Base-by-base conservation (phyloP, 2,113 vertebrate genomes). In the Meleagris gallopavo region DNA sequence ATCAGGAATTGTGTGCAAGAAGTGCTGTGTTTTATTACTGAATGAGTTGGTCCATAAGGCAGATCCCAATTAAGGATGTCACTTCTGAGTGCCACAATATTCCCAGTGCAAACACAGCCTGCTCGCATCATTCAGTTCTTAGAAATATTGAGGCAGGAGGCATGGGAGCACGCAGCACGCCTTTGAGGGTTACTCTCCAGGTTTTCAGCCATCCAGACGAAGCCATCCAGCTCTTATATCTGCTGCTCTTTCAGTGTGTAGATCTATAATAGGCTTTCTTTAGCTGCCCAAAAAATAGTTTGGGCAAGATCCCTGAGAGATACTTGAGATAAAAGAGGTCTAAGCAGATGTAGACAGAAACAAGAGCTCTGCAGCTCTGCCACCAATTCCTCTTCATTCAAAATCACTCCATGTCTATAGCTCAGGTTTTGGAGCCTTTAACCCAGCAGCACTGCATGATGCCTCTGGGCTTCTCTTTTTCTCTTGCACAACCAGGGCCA, bases 271-370 rank as follows among this genome's bases (percentile, higher is more conserved):
- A 57, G 48, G 19, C 6, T 24, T 78, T 5, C 46, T 20, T 12
- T 19, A 10, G 10, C 5, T 43, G 14, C 27, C 41, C 7, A 8
- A 46, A 65, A 12, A n/a, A 21, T 13, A 60, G 1, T 6, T 19
- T 10, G 25, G 15, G 4, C 10, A n/a, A 24, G 19, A 13, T 76
- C 41, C 0, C 1, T 6, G 11, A 1, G 2, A 48, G 11, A 48
- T 22, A 48, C 17, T 73, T 27, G 45, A 43, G 21, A 70, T 17
- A 27, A 18, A 43, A 21, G 32, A 71, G 24, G 27, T 10, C 75
- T 40, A 30, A 48, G 21, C 40, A 58, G 60, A 13, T 30, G 3
- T 9, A 43, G 27, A 27, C 14, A 48, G 50, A 77, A 57, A 2
- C 1, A 5, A 50, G 52, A 54, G 9, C 25, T 22, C 67, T n/a